Conservation (phyloP, 2,113 vertebrate genomes). For the Petroica traversi region DNA sequence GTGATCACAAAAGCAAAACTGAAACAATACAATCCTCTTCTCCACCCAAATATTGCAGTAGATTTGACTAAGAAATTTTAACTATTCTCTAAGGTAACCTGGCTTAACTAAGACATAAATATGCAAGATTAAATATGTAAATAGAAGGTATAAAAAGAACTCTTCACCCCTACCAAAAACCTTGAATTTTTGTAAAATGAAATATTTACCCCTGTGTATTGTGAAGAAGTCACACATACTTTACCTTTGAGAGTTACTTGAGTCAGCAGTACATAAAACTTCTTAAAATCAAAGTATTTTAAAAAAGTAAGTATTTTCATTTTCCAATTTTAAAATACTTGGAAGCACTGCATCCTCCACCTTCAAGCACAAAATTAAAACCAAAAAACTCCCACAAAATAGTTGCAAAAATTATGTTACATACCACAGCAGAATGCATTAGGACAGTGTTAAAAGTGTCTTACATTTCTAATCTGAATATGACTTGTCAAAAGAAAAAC, state of each 20-base stretch:
- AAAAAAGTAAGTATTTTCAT: neutral
- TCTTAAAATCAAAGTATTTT: neutral
- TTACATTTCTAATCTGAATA: neutral
- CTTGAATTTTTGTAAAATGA: neutral
- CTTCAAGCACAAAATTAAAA: neutral
- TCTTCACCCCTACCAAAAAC: neutral
- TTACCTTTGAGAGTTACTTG: neutral
- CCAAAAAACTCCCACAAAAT: neutral
- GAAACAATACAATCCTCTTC: constrained; percentile 22
- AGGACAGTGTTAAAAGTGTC: neutral
- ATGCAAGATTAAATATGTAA: neutral
- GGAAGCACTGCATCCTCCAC: neutral
- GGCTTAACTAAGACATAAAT: neutral
- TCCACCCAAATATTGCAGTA: neutral
- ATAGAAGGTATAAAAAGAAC: neutral
- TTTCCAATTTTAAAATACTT: neutral
- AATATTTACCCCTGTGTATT: neutral
- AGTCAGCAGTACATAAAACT: neutral
- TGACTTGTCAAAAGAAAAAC: neutral
- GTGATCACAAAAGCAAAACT: constrained; percentile 48
- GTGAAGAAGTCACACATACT: fast-evolving
- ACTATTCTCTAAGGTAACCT: neutral
- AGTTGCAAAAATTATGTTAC: neutral
- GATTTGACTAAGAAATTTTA: neutral
- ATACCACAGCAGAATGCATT: neutral